Evolutionary conservation across 2,888 invertebrate genomes (phyloP).

Genomic region (Blastobasis adustella): DNA sequence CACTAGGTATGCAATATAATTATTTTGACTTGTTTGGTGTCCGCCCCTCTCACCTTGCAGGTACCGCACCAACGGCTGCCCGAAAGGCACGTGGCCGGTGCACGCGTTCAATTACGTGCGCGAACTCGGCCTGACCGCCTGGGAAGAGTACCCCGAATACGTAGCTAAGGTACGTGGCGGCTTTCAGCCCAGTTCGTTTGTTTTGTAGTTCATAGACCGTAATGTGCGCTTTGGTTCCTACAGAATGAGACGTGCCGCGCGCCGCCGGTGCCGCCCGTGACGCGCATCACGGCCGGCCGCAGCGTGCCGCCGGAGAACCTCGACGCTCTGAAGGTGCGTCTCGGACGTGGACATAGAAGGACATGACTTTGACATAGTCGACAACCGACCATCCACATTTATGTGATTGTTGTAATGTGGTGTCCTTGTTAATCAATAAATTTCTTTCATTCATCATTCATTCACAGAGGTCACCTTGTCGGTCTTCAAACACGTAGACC

Average conservation of each 20-base stretch:
- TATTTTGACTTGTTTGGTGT: no score
- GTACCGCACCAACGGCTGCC: conserved; percentile 46
- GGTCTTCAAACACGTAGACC: no score
- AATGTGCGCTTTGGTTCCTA: conserved; percentile 18
- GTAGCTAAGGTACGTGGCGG: conserved; percentile 27
- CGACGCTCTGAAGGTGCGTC: conserved; percentile 48
- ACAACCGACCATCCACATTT: no score
- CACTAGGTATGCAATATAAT: no score
- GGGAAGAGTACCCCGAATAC: conserved; percentile 41
- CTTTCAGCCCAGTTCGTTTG: no score
- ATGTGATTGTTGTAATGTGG: no score
- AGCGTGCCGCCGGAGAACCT: conserved; percentile 48
- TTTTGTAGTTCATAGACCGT: no score
- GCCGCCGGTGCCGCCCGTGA: conserved; percentile 33
- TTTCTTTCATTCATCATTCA: no score
- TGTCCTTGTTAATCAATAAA: no score
- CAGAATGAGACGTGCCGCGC: conserved; percentile 27
- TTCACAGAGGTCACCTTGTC: no score
- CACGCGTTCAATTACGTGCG: conserved; percentile 49
- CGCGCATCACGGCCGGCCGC: conserved; percentile 49
- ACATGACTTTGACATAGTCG: no score
- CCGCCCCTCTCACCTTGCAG: conserved; percentile 18
- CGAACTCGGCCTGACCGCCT: conserved; percentile 41
- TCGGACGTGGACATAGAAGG: no score
- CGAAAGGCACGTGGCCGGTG: conserved; percentile 47